Conservation (phyloP, 1,140 invertebrate genomes). For the Nilaparvata lugens region DNA sequence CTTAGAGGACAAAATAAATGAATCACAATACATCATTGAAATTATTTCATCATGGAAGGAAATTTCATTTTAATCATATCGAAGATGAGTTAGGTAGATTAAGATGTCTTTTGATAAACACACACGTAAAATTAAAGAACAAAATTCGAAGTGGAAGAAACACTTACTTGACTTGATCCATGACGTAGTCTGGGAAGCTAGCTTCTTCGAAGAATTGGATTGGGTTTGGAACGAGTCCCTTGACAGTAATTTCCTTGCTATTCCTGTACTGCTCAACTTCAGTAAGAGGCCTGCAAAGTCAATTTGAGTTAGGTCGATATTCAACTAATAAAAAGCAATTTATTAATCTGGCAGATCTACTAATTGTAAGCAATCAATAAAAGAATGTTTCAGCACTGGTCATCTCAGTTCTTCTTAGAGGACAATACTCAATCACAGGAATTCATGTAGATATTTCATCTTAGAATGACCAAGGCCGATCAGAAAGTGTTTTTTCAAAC, state of each 20-base stretch:
- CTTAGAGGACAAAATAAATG: background rate
- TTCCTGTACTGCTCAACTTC: conserved; percentile 69
- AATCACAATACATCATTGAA: background rate
- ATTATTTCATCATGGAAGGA: background rate
- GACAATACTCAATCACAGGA: background rate
- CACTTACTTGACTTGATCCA: conserved; percentile 63
- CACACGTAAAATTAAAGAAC: background rate
- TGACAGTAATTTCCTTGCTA: conserved; percentile 72
- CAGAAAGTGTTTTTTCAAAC: too few species aligned
- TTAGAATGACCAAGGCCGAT: background rate
- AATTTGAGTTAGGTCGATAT: background rate
- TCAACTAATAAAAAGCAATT: too few species aligned
- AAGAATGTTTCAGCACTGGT: background rate
- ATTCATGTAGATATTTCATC: background rate
- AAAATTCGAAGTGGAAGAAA: conserved; percentile 24
- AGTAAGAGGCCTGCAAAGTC: conserved; percentile 42
- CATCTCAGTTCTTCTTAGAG: background rate
- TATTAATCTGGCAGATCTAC: background rate
- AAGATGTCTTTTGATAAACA: background rate
- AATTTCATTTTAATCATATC: too few species aligned
- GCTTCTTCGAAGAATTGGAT: conserved; percentile 72
- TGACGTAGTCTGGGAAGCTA: conserved; percentile 68
- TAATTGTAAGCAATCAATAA: background rate
- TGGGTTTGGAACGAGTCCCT: conserved; percentile 63
- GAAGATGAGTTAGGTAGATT: too few species aligned